Evolutionary conservation across 2,113 vertebrate genomes (phyloP).

Genomic region (Zosterops borbonicus): DNA sequence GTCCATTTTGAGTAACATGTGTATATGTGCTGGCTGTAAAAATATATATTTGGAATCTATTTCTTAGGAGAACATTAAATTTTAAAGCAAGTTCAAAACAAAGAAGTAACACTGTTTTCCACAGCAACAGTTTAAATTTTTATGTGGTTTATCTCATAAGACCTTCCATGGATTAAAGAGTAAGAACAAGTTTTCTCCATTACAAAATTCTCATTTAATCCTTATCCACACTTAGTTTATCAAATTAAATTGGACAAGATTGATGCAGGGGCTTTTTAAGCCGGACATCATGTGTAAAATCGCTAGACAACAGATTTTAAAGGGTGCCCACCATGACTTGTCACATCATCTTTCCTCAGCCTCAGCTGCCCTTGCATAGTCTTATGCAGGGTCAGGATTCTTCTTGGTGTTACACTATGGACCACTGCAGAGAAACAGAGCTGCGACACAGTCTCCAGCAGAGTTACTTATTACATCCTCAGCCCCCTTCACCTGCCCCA

Average conservation of each 20-base stretch:
- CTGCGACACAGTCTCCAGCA: constrained; percentile 96
- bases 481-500: constrained; percentile 90
- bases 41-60: not conserved
- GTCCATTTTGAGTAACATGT: not conserved
- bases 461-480: constrained; percentile 93
- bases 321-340: constrained; percentile 89
- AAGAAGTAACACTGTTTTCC: constrained; percentile 9
- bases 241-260: constrained; percentile 97
- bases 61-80: not conserved
- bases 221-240: constrained; percentile 97
- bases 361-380: constrained; percentile 79
- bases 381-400: constrained; percentile 89
- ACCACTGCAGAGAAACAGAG: constrained; percentile 92
- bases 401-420: constrained; percentile 91
- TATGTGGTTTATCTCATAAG: constrained; percentile 63
- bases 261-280: constrained; percentile 89
- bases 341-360: constrained; percentile 89
- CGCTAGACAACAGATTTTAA: constrained; percentile 95
- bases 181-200: constrained; percentile 78
- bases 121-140: constrained; percentile 53
- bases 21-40: not conserved
- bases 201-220: constrained; percentile 98
- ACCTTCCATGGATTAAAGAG: constrained; percentile 78
- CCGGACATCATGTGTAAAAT: constrained; percentile 97
- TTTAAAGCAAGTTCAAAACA: not conserved